These are phyloP conservation scores for Gymnobelideus leadbeateri DNA, from an alignment of 2,113 vertebrate genomes.

Conservation along the genomic window DNA sequence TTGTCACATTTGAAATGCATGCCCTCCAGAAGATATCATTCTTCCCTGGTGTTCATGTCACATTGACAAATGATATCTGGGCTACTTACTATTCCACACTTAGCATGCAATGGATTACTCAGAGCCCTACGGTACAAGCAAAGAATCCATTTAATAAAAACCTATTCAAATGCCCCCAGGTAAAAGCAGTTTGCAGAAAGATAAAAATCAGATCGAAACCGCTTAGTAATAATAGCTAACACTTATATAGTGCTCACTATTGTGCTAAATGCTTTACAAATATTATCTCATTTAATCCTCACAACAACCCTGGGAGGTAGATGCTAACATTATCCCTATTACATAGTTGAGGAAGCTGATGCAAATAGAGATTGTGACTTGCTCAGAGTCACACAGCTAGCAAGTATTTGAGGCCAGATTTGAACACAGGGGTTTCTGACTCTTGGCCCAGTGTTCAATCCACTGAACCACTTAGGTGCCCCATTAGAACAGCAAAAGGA, in stretches of 20 bases:
- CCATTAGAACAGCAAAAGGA: neutral
- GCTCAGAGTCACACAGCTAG: no score
- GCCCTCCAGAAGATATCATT: neutral
- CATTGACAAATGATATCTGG: neutral
- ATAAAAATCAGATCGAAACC: neutral
- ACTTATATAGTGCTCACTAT: neutral
- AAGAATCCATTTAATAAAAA: neutral
- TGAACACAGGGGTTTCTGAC: no score
- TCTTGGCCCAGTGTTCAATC: no score
- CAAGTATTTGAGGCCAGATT: no score
- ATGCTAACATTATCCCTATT: no score
- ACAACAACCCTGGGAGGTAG: no score
- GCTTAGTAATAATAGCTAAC: neutral
- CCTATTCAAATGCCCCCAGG: neutral
- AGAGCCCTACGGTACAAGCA: neutral
- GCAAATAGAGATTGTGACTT: no score
- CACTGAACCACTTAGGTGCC: neutral
- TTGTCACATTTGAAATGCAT: neutral
- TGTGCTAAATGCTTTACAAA: no score
- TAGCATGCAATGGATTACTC: neutral
- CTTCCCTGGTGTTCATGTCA: neutral
- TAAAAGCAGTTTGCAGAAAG: neutral
- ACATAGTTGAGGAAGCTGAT: no score
- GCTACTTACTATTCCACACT: neutral
- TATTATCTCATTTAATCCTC: no score